These are phyloP conservation scores for Sepiola atlantica DNA, from an alignment of 2,888 invertebrate genomes.

Conservation along the genomic window DNA sequence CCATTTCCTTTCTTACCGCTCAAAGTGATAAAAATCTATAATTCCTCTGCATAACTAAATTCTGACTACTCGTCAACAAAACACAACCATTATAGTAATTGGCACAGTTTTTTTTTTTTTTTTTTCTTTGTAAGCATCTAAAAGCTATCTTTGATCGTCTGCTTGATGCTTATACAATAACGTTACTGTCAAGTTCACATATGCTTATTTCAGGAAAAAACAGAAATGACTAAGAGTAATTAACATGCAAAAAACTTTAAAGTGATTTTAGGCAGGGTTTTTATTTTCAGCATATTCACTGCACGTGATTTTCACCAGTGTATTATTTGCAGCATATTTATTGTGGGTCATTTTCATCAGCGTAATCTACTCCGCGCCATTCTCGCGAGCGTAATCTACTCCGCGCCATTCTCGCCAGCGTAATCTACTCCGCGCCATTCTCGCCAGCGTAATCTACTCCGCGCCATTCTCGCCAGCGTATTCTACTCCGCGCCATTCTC, in stretches of 20 bases:
- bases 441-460: too few species aligned
- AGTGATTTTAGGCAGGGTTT: not conserved
- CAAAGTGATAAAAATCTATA: not conserved
- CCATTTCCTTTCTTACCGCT: not conserved
- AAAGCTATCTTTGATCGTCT: not conserved
- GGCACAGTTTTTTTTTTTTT: not conserved
- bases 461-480: too few species aligned
- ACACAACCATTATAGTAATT: constrained; percentile 1
- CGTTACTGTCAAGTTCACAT: not conserved
- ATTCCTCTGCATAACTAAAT: not conserved
- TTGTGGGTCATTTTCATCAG: too few species aligned
- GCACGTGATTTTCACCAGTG: too few species aligned
- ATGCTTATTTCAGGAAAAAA: not conserved
- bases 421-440: too few species aligned
- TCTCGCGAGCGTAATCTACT: too few species aligned
- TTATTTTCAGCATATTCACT: not conserved
- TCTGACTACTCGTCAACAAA: not conserved
- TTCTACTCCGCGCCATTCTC: too few species aligned
- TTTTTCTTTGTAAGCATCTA: not conserved
- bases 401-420: too few species aligned
- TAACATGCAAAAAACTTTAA: not conserved
- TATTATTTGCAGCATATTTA: too few species aligned
- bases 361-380: too few species aligned
- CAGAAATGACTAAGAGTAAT: not conserved
- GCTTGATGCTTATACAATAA: not conserved